Evolutionary conservation across 2,797 vertebrate genomes (phyloP).

Genomic region (Oceanodroma leucorhoa): DNA sequence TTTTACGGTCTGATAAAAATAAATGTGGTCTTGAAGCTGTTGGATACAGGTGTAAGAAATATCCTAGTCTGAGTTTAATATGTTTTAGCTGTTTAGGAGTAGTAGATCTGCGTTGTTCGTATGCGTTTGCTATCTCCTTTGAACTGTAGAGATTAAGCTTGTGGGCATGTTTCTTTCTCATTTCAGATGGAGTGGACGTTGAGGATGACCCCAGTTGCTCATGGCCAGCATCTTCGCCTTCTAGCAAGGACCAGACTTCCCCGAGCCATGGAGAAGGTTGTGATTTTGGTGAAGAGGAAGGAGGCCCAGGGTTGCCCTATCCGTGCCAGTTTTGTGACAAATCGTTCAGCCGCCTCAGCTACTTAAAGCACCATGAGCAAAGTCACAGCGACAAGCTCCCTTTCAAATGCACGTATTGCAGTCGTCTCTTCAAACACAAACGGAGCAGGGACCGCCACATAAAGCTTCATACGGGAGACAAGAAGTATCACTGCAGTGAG

Average conservation of each 20-base stretch:
- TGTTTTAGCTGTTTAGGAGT: neutral
- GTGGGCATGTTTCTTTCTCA: neutral
- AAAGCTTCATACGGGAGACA: conserved; percentile 97
- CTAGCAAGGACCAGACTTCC: conserved; percentile 98
- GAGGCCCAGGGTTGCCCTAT: conserved; percentile 92
- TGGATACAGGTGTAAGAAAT: conserved; percentile 2
- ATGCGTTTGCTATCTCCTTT: neutral
- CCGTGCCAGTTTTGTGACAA: conserved; percentile 98
- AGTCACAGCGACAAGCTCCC: conserved; percentile 98
- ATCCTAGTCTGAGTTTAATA: neutral
- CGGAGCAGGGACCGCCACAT: conserved; percentile 97
- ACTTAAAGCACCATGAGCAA: conserved; percentile 98
- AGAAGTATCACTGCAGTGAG: conserved; percentile 97
- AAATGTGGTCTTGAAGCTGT: conserved; percentile 48
- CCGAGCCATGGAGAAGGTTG: conserved; percentile 95
- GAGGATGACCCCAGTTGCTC: conserved; percentile 97
- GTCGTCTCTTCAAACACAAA: conserved; percentile 98
- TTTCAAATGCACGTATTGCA: conserved; percentile 97
- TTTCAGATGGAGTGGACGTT: conserved; percentile 91
- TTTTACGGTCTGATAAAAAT: conserved; percentile 69
- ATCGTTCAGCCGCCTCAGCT: conserved; percentile 97
- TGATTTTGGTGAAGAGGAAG: conserved; percentile 97
- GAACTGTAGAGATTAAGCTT: neutral
- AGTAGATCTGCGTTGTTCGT: rapidly evolving
- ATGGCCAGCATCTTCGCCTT: conserved; percentile 97